These are phyloP conservation scores for Sebastes fasciatus DNA, from an alignment of 2,113 vertebrate genomes.

Conservation along the genomic window DNA sequence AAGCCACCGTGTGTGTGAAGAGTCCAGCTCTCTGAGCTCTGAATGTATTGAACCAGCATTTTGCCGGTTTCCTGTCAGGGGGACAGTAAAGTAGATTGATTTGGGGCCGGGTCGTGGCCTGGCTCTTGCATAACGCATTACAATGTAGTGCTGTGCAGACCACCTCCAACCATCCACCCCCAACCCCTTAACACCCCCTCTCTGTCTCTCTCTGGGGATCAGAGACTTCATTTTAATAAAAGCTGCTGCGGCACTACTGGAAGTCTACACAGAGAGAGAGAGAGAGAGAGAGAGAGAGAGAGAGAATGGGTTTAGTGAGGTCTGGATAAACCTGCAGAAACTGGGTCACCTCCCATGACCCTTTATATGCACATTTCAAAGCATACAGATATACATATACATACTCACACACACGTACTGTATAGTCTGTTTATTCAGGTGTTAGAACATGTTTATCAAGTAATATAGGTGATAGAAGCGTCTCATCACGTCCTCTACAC, in stretches of 20 bases:
- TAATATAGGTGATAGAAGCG: neutral
- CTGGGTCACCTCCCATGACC: constrained; percentile 40
- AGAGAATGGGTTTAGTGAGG: constrained; percentile 16
- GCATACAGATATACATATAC: neutral
- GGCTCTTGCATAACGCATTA: neutral
- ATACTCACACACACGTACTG: neutral
- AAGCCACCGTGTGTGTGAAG: neutral
- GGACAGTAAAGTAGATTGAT: constrained; percentile 29
- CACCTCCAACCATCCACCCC: neutral
- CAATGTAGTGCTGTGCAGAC: neutral
- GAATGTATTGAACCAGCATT: constrained; percentile 9
- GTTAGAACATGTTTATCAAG: neutral
- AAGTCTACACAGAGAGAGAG: neutral
- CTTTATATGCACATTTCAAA: neutral
- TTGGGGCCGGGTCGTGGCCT: neutral
- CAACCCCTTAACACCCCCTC: neutral
- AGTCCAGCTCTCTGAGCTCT: neutral
- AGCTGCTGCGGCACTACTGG: constrained; percentile 26
- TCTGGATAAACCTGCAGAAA: constrained; percentile 27
- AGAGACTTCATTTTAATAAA: constrained; percentile 54
- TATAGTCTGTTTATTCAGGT: neutral
- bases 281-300: constrained; percentile 11
- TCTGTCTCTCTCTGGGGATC: neutral
- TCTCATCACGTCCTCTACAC: constrained; percentile 12
- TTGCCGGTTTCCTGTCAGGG: neutral